Base-by-base conservation (phyloP, 2,888 invertebrate genomes). In the Ptychoptera albimana region DNA sequence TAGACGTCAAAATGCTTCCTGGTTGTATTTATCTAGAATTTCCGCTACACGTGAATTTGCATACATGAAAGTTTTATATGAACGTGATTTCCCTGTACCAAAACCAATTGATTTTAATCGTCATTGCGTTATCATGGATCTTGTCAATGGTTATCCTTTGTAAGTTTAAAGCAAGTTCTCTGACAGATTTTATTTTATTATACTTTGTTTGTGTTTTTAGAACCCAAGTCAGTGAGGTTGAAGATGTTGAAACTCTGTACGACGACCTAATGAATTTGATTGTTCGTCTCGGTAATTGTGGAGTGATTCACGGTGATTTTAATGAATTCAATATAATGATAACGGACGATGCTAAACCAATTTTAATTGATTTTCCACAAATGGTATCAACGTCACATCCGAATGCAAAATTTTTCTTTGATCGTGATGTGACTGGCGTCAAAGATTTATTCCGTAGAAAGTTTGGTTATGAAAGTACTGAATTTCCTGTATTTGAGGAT, bases 301-400 rank as follows among this genome's bases (percentile, higher is more conserved):
- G 98, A 0, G 88, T 99, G 2, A 97, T 99, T 54, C 98, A 98
- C 62, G 89, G 96, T 0, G 98, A 98, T 70, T 98, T 96, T 63
- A 98, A 99, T 60, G 98, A 98, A 68, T 98, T 99, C 66, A 98
- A 98, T 64, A 77, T 99, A 49, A 89, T 99, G 82, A 70, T 88
- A 1, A 75, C 77, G 34, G 75, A 79, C 43, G 81, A 83, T 0
- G 79, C 80, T 13, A 82, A 82, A 50, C 83, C 92, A 0, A 69
- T 91, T 40, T 69, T 98, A 52, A 96, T 97, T 49, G 98, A 99
- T 70, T 98, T 98, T 63, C 98, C 98, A 0, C 98, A 98, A 71
- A 98, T 98, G 96, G 79, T 98, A 44, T 94, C 96, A 7, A 94
- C 87, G 0, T 79, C 82, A 16, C 97, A 98, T 66, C 59, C 71